phyloP scores from a whole-genome alignment of 2,797 vertebrate species.

The Morus bassanus region DNA sequence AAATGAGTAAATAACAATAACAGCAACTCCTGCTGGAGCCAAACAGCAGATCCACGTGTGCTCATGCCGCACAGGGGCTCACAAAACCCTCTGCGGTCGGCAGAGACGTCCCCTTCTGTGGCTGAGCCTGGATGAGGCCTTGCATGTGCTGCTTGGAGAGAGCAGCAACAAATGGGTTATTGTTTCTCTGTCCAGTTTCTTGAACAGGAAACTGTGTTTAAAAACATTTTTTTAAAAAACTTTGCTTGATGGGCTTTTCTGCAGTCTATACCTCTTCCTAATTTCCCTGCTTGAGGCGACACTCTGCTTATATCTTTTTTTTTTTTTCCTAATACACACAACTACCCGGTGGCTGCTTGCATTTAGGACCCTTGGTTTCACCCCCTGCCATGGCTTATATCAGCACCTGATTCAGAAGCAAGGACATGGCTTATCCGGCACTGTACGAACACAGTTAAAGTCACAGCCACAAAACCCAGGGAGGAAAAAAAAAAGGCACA shows the following conservation, averaged over 20 bases:
- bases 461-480: not conserved
- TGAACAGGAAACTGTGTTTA: not conserved
- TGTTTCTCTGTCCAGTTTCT: conserved; percentile 29
- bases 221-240: not conserved
- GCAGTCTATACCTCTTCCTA: not conserved
- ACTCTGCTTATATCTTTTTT: not conserved
- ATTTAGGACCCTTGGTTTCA: not conserved
- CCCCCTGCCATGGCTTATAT: not conserved
- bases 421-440: not conserved
- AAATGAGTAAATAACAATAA: not conserved
- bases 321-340: not conserved
- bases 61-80: not conserved
- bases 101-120: not conserved
- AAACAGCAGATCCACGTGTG: not conserved
- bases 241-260: not conserved
- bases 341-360: not conserved
- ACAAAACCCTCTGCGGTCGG: not conserved
- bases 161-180: not conserved
- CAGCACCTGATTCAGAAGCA: not conserved
- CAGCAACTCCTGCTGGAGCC: not conserved
- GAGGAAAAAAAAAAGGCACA: not conserved
- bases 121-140: not conserved
- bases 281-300: not conserved
- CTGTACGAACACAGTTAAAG: not conserved
- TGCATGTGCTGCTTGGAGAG: accelerated